These are phyloP conservation scores for Zaprionus lineosus DNA, from an alignment of 2,888 invertebrate genomes.

Conservation along the genomic window DNA sequence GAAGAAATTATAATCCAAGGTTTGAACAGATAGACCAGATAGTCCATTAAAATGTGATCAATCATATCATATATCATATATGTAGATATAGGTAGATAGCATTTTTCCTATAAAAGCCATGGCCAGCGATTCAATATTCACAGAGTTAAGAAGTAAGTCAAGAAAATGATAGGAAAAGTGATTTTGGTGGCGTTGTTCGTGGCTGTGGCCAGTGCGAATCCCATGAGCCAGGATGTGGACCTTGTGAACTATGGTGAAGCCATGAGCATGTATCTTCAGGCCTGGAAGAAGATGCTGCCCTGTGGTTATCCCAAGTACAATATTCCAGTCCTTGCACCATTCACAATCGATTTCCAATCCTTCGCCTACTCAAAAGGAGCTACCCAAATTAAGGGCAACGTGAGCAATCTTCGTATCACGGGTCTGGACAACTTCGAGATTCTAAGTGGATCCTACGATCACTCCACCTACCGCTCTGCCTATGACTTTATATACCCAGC, in stretches of 20 bases:
- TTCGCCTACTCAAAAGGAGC: slow-evolving; percentile 22
- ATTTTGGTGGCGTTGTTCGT: slow-evolving; percentile 13
- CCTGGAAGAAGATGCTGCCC: slow-evolving; percentile 66
- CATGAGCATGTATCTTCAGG: slow-evolving; percentile 34
- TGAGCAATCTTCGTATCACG: slow-evolving; percentile 57
- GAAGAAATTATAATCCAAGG: no score
- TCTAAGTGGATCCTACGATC: slow-evolving; percentile 48
- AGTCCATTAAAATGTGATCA: no score
- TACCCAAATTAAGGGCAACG: slow-evolving; percentile 50
- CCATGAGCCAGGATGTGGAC: slow-evolving; percentile 26
- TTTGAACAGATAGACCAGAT: no score
- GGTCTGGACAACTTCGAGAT: slow-evolving; percentile 62
- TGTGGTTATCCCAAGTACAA: slow-evolving; percentile 65
- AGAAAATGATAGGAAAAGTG: slow-evolving; percentile 22
- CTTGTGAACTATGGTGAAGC: slow-evolving; percentile 49
- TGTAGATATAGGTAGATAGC: no score
- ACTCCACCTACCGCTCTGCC: slow-evolving; percentile 37
- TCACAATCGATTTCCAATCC: slow-evolving; percentile 28
- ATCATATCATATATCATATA: no score
- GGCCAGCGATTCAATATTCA: no score
- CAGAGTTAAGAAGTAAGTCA: background rate
- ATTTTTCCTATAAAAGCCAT: no score
- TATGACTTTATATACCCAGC: slow-evolving; percentile 62
- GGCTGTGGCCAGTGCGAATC: slow-evolving; percentile 1
- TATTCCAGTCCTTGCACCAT: slow-evolving; percentile 66